These are phyloP conservation scores for Condylura cristata DNA, from an alignment of 2,113 vertebrate genomes.

Conservation along the genomic window DNA sequence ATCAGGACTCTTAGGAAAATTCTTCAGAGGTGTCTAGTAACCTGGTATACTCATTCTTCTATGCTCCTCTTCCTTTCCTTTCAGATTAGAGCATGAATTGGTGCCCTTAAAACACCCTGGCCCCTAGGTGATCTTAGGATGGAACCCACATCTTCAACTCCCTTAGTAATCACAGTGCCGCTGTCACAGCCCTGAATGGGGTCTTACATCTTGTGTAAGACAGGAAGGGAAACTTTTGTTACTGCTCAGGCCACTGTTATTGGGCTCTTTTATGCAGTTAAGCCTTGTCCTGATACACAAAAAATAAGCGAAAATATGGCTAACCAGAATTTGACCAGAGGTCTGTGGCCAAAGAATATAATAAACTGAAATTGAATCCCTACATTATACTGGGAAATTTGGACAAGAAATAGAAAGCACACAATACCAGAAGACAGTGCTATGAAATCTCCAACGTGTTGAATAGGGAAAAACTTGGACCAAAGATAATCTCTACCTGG, in stretches of 20 bases:
- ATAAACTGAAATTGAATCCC: background rate
- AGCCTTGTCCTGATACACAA: background rate
- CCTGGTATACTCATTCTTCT: background rate
- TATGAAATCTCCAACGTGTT: background rate
- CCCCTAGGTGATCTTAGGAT: background rate
- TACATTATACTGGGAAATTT: background rate
- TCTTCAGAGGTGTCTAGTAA: background rate
- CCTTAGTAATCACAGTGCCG: background rate
- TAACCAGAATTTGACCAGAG: background rate
- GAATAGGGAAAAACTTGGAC: background rate
- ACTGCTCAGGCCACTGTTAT: background rate
- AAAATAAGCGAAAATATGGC: background rate
- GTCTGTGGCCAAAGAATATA: background rate
- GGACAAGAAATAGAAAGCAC: background rate
- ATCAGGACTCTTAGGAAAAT: background rate
- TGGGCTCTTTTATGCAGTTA: background rate
- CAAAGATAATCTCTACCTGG: background rate
- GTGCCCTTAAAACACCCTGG: background rate
- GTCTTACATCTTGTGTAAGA: background rate
- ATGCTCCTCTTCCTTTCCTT: background rate
- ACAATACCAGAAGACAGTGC: background rate
- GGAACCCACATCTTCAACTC: background rate
- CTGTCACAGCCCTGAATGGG: background rate
- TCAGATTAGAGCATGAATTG: background rate
- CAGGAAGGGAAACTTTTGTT: background rate